Conservation (phyloP, 2,888 invertebrate species). For the Perithous albicinctus region DNA sequence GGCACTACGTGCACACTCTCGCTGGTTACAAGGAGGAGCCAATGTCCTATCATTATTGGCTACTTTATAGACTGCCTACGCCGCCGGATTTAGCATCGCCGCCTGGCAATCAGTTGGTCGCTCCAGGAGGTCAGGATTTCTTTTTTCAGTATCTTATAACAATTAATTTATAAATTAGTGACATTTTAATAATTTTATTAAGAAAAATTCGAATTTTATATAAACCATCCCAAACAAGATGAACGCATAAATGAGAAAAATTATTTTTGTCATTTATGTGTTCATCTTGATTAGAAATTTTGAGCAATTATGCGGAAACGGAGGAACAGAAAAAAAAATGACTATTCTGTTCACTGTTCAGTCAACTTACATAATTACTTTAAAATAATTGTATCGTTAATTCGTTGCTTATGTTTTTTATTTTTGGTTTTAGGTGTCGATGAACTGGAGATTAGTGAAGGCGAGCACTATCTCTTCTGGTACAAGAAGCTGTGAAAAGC, state of each 20-base stretch:
- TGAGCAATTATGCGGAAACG: too few relatives aligned
- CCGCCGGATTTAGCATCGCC: constrained; percentile 92
- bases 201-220: not conserved
- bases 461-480: constrained; percentile 96
- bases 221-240: too few relatives aligned
- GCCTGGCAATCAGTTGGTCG: constrained; percentile 94
- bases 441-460: constrained; percentile 93
- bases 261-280: too few relatives aligned
- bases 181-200: not conserved
- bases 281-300: too few relatives aligned
- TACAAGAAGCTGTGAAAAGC: constrained; percentile 92
- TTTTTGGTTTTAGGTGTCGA: constrained; percentile 91
- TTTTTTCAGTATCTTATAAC: not conserved
- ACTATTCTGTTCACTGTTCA: too few relatives aligned
- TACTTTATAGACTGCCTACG: constrained; percentile 93
- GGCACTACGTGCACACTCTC: constrained; percentile 95
- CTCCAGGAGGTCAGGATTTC: constrained; percentile 90
- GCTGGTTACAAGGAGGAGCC: constrained; percentile 92
- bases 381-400: not conserved
- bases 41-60: constrained; percentile 95
- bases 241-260: too few relatives aligned
- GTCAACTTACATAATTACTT: not conserved
- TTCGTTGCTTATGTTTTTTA: not conserved
- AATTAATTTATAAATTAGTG: not conserved
- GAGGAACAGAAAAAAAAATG: too few relatives aligned